Conservation (phyloP, 2,797 vertebrate genomes). For the Diceros bicornis region DNA sequence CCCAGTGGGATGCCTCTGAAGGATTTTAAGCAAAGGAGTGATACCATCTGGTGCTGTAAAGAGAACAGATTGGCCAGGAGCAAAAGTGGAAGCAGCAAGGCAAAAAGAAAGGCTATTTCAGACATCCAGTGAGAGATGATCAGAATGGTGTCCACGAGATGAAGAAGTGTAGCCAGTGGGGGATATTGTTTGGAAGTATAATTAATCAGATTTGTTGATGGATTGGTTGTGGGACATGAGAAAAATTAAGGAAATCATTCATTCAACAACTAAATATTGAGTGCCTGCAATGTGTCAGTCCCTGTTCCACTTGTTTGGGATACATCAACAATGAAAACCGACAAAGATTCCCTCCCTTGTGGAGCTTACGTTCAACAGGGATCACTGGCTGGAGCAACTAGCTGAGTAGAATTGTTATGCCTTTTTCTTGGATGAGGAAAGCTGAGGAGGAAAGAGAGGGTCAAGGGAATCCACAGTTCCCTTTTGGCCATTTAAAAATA, state of each 20-base stretch:
- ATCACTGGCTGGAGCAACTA: not conserved
- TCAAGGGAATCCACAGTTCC: not conserved
- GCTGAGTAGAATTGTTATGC: not conserved
- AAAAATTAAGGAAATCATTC: constrained; percentile 16
- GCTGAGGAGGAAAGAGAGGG: not conserved
- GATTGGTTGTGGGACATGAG: not conserved
- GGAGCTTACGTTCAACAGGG: not conserved
- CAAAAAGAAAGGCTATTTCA: not conserved
- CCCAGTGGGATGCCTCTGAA: not conserved
- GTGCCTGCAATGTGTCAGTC: not conserved
- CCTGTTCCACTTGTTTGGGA: not conserved
- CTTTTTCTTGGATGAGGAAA: not conserved
- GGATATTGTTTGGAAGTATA: not conserved
- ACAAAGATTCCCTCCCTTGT: not conserved
- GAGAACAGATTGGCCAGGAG: not conserved
- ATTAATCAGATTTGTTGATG: not conserved
- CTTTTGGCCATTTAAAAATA: constrained; percentile 22
- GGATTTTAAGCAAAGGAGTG: not conserved
- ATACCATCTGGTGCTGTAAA: not conserved
- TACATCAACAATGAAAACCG: not conserved
- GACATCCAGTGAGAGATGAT: not conserved
- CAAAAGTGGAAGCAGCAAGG: not conserved
- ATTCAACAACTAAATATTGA: not conserved
- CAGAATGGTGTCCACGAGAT: not conserved
- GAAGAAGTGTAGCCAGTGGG: not conserved